These are phyloP conservation scores for Urocyon cinereoargenteus DNA, from an alignment of 2,797 vertebrate species.

Conservation along the genomic window DNA sequence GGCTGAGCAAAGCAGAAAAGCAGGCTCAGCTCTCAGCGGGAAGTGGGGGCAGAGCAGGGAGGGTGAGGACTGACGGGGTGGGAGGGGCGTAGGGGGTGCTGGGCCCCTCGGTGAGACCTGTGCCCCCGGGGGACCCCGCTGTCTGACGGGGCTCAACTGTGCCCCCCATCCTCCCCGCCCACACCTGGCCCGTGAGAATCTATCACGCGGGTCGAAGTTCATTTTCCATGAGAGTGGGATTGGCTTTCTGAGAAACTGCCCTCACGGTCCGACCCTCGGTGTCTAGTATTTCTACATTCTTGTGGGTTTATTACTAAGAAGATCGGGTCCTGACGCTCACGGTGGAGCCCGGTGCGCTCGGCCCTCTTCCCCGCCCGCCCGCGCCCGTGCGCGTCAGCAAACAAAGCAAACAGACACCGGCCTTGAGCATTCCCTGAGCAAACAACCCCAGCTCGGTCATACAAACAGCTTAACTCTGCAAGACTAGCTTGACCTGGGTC, in stretches of 20 bases:
- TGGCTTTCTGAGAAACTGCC: neutral
- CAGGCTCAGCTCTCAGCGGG: rapidly evolving
- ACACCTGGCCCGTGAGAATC: rapidly evolving
- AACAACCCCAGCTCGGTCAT: neutral
- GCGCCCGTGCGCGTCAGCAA: rapidly evolving
- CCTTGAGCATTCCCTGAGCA: neutral
- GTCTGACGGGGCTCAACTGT: neutral
- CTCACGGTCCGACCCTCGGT: neutral
- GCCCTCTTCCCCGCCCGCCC: too few relatives aligned
- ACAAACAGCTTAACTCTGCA: neutral
- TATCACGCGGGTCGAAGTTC: neutral
- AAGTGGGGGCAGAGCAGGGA: neutral
- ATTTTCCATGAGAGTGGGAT: neutral
- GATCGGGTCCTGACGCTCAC: neutral
- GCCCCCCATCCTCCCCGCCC: neutral
- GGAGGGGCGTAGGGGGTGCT: rapidly evolving
- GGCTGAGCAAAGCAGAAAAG: neutral
- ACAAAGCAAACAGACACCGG: neutral
- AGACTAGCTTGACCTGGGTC: neutral
- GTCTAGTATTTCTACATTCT: too few relatives aligned
- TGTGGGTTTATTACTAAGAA: neutral
- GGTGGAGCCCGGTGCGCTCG: too few relatives aligned
- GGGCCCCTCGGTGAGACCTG: too few relatives aligned
- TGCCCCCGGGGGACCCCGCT: neutral
- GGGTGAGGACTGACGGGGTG: rapidly evolving